Evolutionary conservation across 2,797 vertebrate genomes (phyloP), one percentile per base, ranked within the genome.

Genomic region (Leptoclinus maculatus): DNA sequence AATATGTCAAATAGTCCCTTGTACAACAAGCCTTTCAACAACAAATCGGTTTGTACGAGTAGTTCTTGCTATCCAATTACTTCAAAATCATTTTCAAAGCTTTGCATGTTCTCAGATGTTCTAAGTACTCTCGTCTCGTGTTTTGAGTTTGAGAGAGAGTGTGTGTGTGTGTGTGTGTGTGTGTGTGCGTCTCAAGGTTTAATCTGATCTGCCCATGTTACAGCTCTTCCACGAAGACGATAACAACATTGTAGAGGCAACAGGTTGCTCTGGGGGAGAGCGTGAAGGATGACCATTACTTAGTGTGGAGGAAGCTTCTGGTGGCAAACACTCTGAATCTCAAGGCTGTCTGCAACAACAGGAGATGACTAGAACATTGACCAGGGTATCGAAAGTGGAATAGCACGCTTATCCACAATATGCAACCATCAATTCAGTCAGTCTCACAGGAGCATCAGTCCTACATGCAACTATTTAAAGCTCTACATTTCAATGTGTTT

Each of bases 191-290:
- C 56, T 79, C 45, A 5, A 66, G 65, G 49, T 79, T 62, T 84
- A 87, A 89, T 84, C 49, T 71, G 82, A 90, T 89, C 70, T 71
- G 57, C 16, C 51, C 67, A 57, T 75, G 66, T 70, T 83, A 82
- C 66, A 81, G 77, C 63, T 77, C 74, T 82, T 86, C 66, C 72
- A 74, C 71, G 68, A 86, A 84, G 71, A 84, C 69, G 62, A 7
- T 76, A 87, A 87, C 74, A 67, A 73, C 73, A 49, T 79, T 88
- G 66, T 53, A 56, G 66, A 82, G 76, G 2, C 74, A 82, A 74
- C 63, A 67, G 75, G 64, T 59, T 66, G 78, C 71, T 60, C 32
- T 69, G 56, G 62, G 63, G 69, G 54, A 62, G 36, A 71, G 3
- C 23, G 27, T 39, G 14, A 53, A 69, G 38, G 41, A 39, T 56